Conservation (phyloP, 2,888 invertebrate species). For the Oasisia sp. region DNA sequence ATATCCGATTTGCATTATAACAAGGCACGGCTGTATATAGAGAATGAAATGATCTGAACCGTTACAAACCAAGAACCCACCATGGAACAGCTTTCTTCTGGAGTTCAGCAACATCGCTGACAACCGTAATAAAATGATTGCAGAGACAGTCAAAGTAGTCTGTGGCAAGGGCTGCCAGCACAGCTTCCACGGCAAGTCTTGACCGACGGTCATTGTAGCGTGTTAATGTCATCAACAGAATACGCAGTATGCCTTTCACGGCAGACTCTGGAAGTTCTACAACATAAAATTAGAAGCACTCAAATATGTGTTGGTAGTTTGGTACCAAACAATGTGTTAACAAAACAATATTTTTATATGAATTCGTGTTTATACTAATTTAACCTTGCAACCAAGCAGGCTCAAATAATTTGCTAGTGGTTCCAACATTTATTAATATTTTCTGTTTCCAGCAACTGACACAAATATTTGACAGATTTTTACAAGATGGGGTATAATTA, state of each 20-base stretch:
- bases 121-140: constrained; percentile 75
- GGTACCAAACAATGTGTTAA: no score
- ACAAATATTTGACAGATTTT: no score
- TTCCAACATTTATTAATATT: no score
- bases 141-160: constrained; percentile 78
- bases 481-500: no score
- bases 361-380: no score
- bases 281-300: constrained; percentile 45
- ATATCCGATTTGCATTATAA: no score
- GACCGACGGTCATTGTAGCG: constrained; percentile 84
- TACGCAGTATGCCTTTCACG: constrained; percentile 81
- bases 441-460: no score
- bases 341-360: no score
- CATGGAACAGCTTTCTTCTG: constrained; percentile 75
- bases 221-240: constrained; percentile 79
- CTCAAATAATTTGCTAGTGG: no score
- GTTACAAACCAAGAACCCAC: constrained; percentile 69
- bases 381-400: no score
- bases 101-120: constrained; percentile 74
- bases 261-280: constrained; percentile 82
- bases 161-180: constrained; percentile 75
- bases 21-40: neutral
- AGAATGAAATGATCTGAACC: neutral
- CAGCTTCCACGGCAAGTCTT: constrained; percentile 77
- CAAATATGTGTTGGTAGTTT: neutral